Evolutionary conservation across 2,113 vertebrate species (phyloP).

Genomic region (Poeciliopsis retropinna): DNA sequence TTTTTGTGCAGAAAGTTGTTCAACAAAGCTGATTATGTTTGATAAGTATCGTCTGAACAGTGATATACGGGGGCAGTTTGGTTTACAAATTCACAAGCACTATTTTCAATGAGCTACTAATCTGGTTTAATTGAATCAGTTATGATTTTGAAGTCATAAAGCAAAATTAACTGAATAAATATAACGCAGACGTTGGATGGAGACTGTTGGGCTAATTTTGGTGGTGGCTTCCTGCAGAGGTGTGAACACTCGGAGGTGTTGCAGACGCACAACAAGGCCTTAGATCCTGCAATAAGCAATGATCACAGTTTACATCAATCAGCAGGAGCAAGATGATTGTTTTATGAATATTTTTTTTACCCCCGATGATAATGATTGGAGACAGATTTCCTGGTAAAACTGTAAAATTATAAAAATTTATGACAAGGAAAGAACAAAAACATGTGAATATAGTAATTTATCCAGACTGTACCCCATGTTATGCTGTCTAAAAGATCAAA

Average conservation of each 20-base stretch:
- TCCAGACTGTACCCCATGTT: not conserved
- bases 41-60: no score
- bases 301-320: not conserved
- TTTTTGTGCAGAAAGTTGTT: no score
- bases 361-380: not conserved
- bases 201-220: not conserved
- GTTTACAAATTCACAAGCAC: not conserved
- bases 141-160: not conserved
- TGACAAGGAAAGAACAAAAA: not conserved
- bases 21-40: no score
- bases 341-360: not conserved
- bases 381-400: no score
- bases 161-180: not conserved
- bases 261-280: not conserved
- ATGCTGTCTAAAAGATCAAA: not conserved
- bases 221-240: not conserved
- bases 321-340: not conserved
- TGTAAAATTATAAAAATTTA: no score
- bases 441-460: not conserved
- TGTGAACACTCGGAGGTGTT: not conserved
- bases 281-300: not conserved
- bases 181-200: not conserved
- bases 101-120: not conserved
- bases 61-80: no score
- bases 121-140: not conserved